These are phyloP conservation scores for Physella acuta DNA, from an alignment of 1,140 invertebrate species.

Conservation along the genomic window DNA sequence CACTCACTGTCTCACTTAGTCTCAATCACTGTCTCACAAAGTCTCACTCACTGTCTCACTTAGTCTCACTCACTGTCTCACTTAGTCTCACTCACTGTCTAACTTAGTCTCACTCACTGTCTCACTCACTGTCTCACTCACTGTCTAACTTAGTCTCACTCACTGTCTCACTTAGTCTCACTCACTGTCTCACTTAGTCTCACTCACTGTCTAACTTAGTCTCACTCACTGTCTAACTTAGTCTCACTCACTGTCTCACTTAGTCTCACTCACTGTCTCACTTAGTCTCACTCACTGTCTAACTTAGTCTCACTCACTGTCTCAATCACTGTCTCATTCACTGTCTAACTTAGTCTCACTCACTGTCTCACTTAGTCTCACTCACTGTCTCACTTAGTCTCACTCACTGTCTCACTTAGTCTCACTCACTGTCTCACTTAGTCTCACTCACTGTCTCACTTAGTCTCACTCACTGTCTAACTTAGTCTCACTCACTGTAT, in stretches of 20 bases:
- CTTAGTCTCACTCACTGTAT: neutral
- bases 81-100: slow-evolving; percentile 3
- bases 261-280: neutral
- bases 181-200: slow-evolving; percentile 1
- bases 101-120: slow-evolving; percentile 4
- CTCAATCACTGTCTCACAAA: neutral
- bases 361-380: neutral
- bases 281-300: neutral
- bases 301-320: neutral
- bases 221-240: slow-evolving; percentile 1
- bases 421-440: neutral
- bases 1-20: neutral
- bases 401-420: neutral
- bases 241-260: neutral
- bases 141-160: slow-evolving; percentile 2
- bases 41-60: neutral
- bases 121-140: slow-evolving; percentile 6
- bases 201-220: too few species aligned
- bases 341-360: neutral
- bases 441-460: neutral
- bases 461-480: neutral
- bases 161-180: neutral
- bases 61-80: neutral
- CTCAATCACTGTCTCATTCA: slow-evolving; percentile 14
- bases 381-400: neutral